phyloP scores from a whole-genome alignment of 2,888 invertebrate genomes.

The Amphiduros pacificus region DNA sequence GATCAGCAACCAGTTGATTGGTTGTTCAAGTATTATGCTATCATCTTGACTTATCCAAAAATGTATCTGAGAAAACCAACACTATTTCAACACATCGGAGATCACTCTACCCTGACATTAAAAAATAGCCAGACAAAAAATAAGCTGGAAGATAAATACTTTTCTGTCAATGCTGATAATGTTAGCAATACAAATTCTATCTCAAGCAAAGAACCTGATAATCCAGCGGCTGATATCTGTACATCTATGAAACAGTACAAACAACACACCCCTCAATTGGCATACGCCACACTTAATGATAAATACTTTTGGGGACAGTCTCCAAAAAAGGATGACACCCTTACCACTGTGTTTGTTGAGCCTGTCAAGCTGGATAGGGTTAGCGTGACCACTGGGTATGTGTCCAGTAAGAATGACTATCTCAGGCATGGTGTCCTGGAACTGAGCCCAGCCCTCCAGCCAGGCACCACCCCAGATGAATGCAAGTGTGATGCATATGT shows the following conservation, averaged over 20 bases:
- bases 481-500: too few relatives aligned
- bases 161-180: background rate
- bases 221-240: background rate
- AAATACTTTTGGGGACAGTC: background rate
- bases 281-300: background rate
- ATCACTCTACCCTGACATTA: background rate
- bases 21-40: background rate
- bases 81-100: conserved; percentile 1
- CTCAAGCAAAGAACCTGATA: background rate
- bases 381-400: conserved; percentile 24
- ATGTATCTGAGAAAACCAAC: conserved; percentile 1
- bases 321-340: background rate
- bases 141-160: background rate
- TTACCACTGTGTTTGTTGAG: background rate
- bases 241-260: background rate
- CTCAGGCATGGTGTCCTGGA: too few relatives aligned
- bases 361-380: conserved; percentile 7
- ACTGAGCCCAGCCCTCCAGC: too few relatives aligned
- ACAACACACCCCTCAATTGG: background rate
- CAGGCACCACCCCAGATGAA: too few relatives aligned
- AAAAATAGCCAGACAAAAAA: background rate
- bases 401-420: too few relatives aligned
- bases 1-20: background rate
- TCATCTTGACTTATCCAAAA: background rate
- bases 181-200: background rate